A percentile compares a stretch with the other conserved stretches of the same genome.
Evolutionary conservation across 2,888 invertebrate species (phyloP).

Genomic region (Nephrotoma flavescens): DNA sequence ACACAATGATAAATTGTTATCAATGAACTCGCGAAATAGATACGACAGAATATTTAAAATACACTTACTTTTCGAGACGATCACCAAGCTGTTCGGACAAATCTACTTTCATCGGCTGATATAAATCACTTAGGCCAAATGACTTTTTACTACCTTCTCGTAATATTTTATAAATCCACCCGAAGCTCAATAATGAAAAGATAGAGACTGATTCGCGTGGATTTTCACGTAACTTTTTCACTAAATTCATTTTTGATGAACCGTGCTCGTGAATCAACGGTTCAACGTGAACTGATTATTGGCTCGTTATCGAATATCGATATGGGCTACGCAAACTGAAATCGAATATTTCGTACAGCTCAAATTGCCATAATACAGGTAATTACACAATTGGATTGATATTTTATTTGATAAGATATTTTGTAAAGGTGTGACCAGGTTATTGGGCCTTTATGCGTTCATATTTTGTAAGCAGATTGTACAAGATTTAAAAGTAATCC

Average conservation of each 20-base stretch:
- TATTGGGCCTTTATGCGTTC: too few species aligned
- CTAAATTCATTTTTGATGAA: not conserved
- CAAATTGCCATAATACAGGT: not conserved
- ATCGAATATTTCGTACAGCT: not conserved
- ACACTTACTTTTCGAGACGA: conserved; percentile 33
- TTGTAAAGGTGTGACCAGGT: not conserved
- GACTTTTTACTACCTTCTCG: conserved; percentile 34
- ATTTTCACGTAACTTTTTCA: conserved; percentile 19
- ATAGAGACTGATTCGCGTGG: conserved; percentile 33
- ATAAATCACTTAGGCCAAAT: conserved; percentile 35
- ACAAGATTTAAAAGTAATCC: too few species aligned
- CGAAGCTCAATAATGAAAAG: conserved; percentile 33
- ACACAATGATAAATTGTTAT: not conserved
- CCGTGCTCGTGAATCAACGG: not conserved
- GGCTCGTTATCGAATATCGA: not conserved
- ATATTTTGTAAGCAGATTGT: too few species aligned
- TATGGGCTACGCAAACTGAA: not conserved
- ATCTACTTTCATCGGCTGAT: conserved; percentile 34
- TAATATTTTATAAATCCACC: conserved; percentile 38
- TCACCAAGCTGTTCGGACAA: conserved; percentile 33
- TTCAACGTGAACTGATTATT: not conserved
- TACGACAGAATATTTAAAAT: not conserved
- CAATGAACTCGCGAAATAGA: not conserved
- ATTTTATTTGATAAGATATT: not conserved
- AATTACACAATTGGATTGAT: not conserved